These are phyloP conservation scores for Moxostoma hubbsi DNA, from an alignment of 2,797 vertebrate genomes.

Conservation along the genomic window DNA sequence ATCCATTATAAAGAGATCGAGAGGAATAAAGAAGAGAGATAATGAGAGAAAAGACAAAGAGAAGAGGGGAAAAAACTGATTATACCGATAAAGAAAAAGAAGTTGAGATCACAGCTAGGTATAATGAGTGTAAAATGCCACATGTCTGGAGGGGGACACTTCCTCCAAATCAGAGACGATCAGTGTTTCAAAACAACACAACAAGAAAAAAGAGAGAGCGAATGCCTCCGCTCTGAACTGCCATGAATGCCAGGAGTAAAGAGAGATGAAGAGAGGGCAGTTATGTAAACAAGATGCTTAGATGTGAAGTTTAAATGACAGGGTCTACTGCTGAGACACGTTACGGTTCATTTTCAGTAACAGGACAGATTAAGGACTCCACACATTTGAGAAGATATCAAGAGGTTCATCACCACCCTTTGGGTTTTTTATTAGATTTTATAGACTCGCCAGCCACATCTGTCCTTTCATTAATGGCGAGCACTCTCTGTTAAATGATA, in stretches of 20 bases:
- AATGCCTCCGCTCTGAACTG: background rate
- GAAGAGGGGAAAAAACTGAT: background rate
- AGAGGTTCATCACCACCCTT: slow-evolving; percentile 17
- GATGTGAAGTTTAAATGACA: slow-evolving; percentile 65
- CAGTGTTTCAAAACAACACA: slow-evolving; percentile 58
- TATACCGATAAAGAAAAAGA: slow-evolving; percentile 12
- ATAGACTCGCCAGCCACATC: slow-evolving; percentile 39
- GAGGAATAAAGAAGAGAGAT: background rate
- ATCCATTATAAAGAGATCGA: background rate
- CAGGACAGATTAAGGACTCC: slow-evolving; percentile 70
- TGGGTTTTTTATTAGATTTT: slow-evolving; percentile 44
- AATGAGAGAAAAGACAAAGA: background rate
- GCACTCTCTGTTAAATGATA: slow-evolving; percentile 24
- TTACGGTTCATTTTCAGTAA: slow-evolving; percentile 57
- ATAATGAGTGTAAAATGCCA: slow-evolving; percentile 73
- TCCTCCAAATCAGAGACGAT: slow-evolving; percentile 68
- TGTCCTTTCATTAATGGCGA: slow-evolving; percentile 37
- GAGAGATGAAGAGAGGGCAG: background rate
- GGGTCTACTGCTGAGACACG: slow-evolving; percentile 68
- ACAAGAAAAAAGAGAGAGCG: slow-evolving; percentile 2
- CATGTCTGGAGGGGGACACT: slow-evolving; percentile 68
- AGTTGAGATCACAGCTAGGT: slow-evolving; percentile 58
- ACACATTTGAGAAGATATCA: slow-evolving; percentile 43
- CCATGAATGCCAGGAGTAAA: too few species aligned
- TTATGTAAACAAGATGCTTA: slow-evolving; percentile 20